Conservation (phyloP, 2,113 vertebrate species). For the Lanius collurio region DNA sequence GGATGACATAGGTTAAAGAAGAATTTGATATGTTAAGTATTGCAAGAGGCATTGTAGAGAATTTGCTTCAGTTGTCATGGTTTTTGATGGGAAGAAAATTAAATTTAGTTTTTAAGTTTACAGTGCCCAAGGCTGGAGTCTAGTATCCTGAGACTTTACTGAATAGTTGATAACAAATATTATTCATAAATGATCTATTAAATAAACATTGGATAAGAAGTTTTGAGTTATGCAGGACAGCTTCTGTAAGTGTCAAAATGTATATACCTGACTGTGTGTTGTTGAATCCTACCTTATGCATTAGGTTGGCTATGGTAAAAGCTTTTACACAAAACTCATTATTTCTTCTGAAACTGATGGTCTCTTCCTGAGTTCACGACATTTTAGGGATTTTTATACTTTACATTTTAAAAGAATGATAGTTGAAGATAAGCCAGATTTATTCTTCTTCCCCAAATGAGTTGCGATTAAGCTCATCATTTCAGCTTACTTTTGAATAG, state of each 20-base stretch:
- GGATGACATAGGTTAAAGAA: neutral
- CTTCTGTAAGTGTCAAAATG: neutral
- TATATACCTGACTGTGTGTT: neutral
- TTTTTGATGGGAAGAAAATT: neutral
- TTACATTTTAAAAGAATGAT: neutral
- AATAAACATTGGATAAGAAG: neutral
- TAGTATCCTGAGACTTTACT: neutral
- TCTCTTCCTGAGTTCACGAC: neutral
- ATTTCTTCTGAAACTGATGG: neutral
- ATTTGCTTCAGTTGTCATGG: neutral
- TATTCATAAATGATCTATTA: neutral
- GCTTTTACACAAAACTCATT: neutral
- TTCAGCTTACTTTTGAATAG: neutral
- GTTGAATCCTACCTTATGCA: rapidly evolving
- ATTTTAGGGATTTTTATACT: neutral
- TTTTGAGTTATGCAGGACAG: neutral
- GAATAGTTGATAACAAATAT: neutral
- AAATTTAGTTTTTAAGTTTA: neutral
- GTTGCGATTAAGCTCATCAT: neutral
- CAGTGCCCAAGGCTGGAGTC: neutral
- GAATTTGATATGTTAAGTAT: neutral
- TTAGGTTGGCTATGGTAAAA: neutral
- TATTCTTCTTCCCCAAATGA: neutral
- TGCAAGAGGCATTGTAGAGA: neutral
- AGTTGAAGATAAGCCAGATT: neutral